Percentiles rank a stretch among this genome's conserved stretches.
Conservation (phyloP, 1,140 invertebrate species). For the Apocrypta bakeri region DNA sequence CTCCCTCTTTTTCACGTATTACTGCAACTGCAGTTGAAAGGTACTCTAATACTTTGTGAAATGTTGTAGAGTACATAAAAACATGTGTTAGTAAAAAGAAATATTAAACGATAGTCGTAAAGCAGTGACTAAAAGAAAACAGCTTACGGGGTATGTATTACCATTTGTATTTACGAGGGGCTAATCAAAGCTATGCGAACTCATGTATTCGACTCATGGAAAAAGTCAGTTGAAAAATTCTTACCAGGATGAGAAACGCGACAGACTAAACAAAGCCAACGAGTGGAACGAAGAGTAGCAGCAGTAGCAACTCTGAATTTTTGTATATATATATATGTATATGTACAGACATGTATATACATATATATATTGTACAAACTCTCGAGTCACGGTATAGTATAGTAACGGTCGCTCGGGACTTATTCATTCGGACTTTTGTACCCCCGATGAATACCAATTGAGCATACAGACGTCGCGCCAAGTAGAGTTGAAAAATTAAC, state of each 20-base stretch:
- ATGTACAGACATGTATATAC: not conserved
- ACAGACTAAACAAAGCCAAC: not conserved
- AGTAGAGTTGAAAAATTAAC: not conserved
- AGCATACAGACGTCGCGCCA: not conserved
- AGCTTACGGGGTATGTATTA: too few species aligned
- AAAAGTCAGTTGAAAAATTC: not conserved
- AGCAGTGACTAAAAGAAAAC: too few species aligned
- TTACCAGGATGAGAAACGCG: not conserved
- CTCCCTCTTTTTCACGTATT: not conserved
- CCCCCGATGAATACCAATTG: conserved; percentile 12
- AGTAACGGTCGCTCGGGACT: not conserved
- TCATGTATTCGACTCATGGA: not conserved
- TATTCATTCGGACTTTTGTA: conserved; percentile 31
- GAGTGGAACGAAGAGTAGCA: not conserved
- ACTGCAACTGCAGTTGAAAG: not conserved
- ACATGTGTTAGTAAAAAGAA: too few species aligned
- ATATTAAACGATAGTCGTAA: too few species aligned
- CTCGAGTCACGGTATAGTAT: not conserved
- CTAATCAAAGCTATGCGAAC: not conserved
- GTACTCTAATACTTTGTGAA: not conserved
- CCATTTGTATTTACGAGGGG: not conserved
- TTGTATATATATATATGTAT: not conserved
- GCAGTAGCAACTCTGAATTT: not conserved
- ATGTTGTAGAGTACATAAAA: too few species aligned
- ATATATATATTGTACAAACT: not conserved